These are phyloP conservation scores for Sebastes hubbsi DNA, from an alignment of 2,797 vertebrate genomes.

Conservation along the genomic window DNA sequence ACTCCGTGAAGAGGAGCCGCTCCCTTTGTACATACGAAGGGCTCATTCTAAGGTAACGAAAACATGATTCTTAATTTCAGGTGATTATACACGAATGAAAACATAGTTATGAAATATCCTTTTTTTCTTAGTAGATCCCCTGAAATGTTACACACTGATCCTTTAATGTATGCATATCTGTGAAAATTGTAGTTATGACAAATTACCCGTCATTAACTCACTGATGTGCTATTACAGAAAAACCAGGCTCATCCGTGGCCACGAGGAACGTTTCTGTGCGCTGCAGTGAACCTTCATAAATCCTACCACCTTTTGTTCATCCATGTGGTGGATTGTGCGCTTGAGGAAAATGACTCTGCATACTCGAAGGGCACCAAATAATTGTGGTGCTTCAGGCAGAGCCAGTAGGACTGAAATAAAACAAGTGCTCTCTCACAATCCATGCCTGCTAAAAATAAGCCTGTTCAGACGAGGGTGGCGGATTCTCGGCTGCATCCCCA, in stretches of 20 bases:
- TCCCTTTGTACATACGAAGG: too few species aligned
- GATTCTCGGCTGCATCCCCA: conserved; percentile 73
- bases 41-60: too few species aligned
- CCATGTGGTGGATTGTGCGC: conserved; percentile 69
- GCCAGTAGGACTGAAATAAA: conserved; percentile 79
- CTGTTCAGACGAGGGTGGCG: conserved; percentile 74
- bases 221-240: conserved; percentile 22
- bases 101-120: too few species aligned
- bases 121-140: too few species aligned
- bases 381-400: conserved; percentile 77
- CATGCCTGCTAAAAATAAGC: conserved; percentile 81
- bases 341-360: conserved; percentile 70
- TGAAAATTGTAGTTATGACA: conserved; percentile 3
- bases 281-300: conserved; percentile 54
- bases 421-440: conserved; percentile 81
- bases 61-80: too few species aligned
- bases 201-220: conserved; percentile 14
- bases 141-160: not conserved
- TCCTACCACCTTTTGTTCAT: conserved; percentile 71
- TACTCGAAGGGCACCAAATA: conserved; percentile 70
- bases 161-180: not conserved
- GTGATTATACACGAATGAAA: too few species aligned
- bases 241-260: conserved; percentile 26
- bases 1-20: too few species aligned
- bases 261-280: conserved; percentile 33